Evolutionary conservation across 2,113 vertebrate genomes (phyloP), one percentile per base, ranked within the genome.

Genomic region (Tinamus guttatus): DNA sequence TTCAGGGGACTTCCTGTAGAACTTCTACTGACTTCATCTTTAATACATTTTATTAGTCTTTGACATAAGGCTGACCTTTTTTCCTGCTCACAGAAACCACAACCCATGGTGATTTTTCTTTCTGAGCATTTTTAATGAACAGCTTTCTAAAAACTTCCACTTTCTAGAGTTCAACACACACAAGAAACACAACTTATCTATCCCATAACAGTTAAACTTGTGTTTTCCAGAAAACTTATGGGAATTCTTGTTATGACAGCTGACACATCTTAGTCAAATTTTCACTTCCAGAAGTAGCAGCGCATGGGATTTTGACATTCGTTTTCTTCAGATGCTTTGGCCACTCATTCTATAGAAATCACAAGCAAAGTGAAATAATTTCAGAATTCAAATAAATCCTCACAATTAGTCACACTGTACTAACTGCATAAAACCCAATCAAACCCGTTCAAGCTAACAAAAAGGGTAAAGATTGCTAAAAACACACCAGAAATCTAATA

Each of bases 31-130:
- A 93, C 84, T 93, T 95, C 78, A 87, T 91, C 49, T 51, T 85
- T 80, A 85, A 80, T 93, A 74, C 59, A 76, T 87, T 96, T 95
- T 87, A 91, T 94, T 96, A 71, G 81, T 45, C 87, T 87, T 54
- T 91, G 78, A 95, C 81, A 91, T 70, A 95, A 82, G 59, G 60
- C 18, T 96, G 87, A 91, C 78, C 70, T 81, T 93, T 62, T 63
- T 67, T 89, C 84, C 89, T 94, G 85, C 36, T 95, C 63, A 82
- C 67, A 83, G 60, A 94, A 93, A 87, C 87, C 91, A 93, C 84
- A 94, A 32, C 54, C 81, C 2, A 0, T 54, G 92, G 62, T 40
- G 65, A 64, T 78, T 89, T 59, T 32, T 86, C 77, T 84, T 85
- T 13, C 89, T 51, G 70, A 84, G 67, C 13, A 25, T 85, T 51